A percentile compares a stretch with the other conserved stretches of the same genome.
phyloP scores from a whole-genome alignment of 2,888 invertebrate genomes.

The Eupeodes luniger region DNA sequence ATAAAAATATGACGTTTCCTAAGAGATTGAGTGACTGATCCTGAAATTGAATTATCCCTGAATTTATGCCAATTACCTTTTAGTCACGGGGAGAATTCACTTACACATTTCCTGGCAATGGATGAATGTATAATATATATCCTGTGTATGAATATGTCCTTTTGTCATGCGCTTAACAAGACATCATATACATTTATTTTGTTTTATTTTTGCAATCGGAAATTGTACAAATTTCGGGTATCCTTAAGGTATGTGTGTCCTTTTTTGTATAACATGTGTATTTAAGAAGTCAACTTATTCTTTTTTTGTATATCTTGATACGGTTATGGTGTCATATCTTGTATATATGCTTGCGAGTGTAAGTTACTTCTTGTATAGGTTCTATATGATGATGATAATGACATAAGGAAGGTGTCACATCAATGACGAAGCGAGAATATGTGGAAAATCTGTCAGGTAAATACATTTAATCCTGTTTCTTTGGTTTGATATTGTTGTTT shows the following conservation, averaged over 20 bases:
- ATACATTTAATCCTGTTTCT: slow-evolving; percentile 68
- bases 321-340: neutral
- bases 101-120: slow-evolving; percentile 53
- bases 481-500: slow-evolving; percentile 60
- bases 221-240: slow-evolving; percentile 60
- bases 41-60: slow-evolving; percentile 75
- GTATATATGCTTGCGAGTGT: slow-evolving; percentile 4
- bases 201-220: slow-evolving; percentile 56
- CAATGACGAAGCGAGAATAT: slow-evolving; percentile 43
- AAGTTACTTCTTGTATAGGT: slow-evolving; percentile 2
- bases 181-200: slow-evolving; percentile 5
- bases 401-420: slow-evolving; percentile 46
- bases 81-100: slow-evolving; percentile 68
- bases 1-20: slow-evolving; percentile 75
- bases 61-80: slow-evolving; percentile 75
- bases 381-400: slow-evolving; percentile 11
- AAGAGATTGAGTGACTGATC: slow-evolving; percentile 76
- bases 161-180: slow-evolving; percentile 75
- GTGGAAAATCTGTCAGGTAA: slow-evolving; percentile 72
- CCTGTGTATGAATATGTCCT: slow-evolving; percentile 66
- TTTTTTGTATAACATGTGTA: slow-evolving; percentile 22
- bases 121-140: slow-evolving; percentile 44
- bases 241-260: slow-evolving; percentile 24
- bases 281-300: slow-evolving; percentile 65
- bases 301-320: neutral